Evolutionary conservation across 2,797 vertebrate genomes (phyloP), one percentile per base, ranked within the genome.

Genomic region (Champsocephalus esox): DNA sequence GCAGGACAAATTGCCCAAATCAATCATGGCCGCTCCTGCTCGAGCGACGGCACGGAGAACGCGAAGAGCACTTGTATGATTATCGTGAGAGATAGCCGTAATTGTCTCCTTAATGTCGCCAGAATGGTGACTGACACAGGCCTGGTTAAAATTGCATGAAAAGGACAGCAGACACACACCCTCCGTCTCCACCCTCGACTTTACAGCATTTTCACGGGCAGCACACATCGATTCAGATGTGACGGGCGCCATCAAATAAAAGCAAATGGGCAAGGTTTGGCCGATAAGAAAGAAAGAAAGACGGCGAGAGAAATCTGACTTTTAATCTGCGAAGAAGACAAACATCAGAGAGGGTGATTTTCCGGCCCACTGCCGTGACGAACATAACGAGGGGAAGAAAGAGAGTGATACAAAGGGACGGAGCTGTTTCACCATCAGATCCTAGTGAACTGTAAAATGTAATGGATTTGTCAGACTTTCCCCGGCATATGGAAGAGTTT

Each of bases 1-100:
- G 92, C 87, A 84, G 89, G 94, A 93, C 94, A 95, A 95, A 96
- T 95, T 95, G 93, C 86, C 94, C 92, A 92, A 94, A 96, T 95
- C 94, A 95, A 95, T 96, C 95, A 95, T 70, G 87, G 89, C 86
- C 80, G 64, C 86, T 87, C 81, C 87, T 79, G 88, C 88, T 90
- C 87, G 86, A 85, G 88, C 86, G 86, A 84, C 67, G 76, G 66
- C 77, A 73, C 84, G 64, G 77, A 86, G 84, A 83, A 92, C 21
- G 82, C 85, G 89, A 88, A 89, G 85, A 92, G 89, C 88, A 88
- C 93, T 94, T 88, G 93, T 92, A 92, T 94, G 95, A 95, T 95
- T 95, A 95, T 95, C 90, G 46, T 91, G 91, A 94, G 91, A 95
- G 95, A 95, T 95, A 93, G 85, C 81, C 67, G 82, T 94, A 94